Evolutionary conservation across 1,140 invertebrate species (phyloP).

Genomic region (Stenopsyche tienmushanensis): DNA sequence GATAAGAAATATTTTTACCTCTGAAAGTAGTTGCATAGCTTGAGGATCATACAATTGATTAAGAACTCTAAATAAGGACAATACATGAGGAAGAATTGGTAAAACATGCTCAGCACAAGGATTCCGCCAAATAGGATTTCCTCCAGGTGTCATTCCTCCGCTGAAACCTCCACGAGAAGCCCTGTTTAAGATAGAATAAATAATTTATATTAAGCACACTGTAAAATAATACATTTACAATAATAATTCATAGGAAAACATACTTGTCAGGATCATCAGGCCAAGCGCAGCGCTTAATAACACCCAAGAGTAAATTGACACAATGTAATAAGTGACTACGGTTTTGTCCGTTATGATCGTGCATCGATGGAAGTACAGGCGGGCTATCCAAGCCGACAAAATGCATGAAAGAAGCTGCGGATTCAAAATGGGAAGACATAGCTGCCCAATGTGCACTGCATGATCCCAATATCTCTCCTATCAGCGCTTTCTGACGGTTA

Average conservation of each 20-base stretch:
- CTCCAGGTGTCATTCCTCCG: conserved; percentile 69
- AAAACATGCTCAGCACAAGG: conserved; percentile 80
- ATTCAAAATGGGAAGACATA: conserved; percentile 63
- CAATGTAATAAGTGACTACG: conserved; percentile 62
- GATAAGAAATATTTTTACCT: conserved; percentile 47
- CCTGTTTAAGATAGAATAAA: conserved; percentile 43
- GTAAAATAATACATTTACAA: neutral
- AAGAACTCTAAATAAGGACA: conserved; percentile 72
- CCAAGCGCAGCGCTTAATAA: conserved; percentile 82
- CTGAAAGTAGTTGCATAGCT: conserved; percentile 61
- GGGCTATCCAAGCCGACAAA: conserved; percentile 76
- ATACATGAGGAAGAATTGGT: conserved; percentile 73
- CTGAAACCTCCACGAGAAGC: conserved; percentile 80
- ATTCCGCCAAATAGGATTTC: conserved; percentile 79
- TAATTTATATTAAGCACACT: neutral
- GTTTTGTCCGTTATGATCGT: conserved; percentile 49
- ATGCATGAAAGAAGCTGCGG: conserved; percentile 68
- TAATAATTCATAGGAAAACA: conserved; percentile 18
- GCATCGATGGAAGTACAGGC: conserved; percentile 55
- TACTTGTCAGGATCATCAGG: conserved; percentile 73
- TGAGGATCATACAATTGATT: conserved; percentile 78
- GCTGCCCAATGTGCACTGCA: conserved; percentile 60
- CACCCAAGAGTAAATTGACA: conserved; percentile 74
- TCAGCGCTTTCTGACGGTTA: conserved; percentile 77
- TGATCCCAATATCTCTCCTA: conserved; percentile 68